Percentiles rank a stretch among this genome's conserved stretches.
phyloP scores from a whole-genome alignment of 2,888 invertebrate species.

The Caenorhabditis doughertyi region DNA sequence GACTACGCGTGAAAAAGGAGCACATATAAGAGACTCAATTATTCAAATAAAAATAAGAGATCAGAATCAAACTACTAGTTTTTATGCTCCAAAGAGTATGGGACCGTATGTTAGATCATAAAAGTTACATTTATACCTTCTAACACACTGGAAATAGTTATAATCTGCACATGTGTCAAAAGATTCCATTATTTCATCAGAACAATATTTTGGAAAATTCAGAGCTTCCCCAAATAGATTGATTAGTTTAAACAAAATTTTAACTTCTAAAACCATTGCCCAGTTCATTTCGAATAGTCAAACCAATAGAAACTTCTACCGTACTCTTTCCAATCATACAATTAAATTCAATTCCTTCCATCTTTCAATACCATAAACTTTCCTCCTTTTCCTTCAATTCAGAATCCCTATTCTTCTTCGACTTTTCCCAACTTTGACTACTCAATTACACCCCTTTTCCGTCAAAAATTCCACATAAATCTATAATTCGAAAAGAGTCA shows the following conservation, averaged over 20 bases:
- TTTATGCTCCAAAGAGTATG: too few relatives aligned
- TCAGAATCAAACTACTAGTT: too few relatives aligned
- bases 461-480: conserved; percentile 27
- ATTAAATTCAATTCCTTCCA: neutral
- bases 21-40: too few relatives aligned
- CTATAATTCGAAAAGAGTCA: conserved; percentile 42
- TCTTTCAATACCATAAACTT: neutral
- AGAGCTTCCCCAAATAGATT: too few relatives aligned
- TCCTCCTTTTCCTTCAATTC: neutral
- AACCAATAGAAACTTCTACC: conserved; percentile 4
- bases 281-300: neutral
- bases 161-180: too few relatives aligned
- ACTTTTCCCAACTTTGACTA: neutral
- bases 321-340: neutral
- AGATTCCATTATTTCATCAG: too few relatives aligned
- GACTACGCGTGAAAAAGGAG: too few relatives aligned
- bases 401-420: neutral
- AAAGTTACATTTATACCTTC: neutral
- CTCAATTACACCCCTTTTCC: conserved; percentile 49
- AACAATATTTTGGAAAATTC: too few relatives aligned
- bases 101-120: neutral
- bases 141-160: neutral
- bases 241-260: too few relatives aligned
- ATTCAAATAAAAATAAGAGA: too few relatives aligned
- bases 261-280: neutral